phyloP scores from a whole-genome alignment of 2,888 invertebrate genomes.

The Ormyrus nitidulus region DNA sequence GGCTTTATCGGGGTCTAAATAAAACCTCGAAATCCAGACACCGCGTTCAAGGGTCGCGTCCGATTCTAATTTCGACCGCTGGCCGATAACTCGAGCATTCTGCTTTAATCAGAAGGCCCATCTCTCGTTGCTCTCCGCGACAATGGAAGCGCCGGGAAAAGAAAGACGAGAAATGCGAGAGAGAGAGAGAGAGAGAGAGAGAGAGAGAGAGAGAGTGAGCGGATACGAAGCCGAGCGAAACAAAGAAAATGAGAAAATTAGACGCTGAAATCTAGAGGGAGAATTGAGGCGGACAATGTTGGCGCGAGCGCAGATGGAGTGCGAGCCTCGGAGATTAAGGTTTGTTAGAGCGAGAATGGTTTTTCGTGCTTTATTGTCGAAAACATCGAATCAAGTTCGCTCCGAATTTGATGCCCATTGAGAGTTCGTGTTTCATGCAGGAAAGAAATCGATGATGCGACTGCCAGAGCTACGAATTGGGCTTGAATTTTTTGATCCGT shows the following conservation, averaged over 20 bases:
- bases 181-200: constrained; percentile 26
- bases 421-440: too few relatives aligned
- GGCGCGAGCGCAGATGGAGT: background rate
- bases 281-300: background rate
- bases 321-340: background rate
- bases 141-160: constrained; percentile 16
- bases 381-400: too few relatives aligned
- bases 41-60: background rate
- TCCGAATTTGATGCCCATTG: too few relatives aligned
- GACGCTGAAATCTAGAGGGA: constrained; percentile 40
- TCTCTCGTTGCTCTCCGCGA: constrained; percentile 17
- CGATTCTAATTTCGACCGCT: constrained; percentile 27
- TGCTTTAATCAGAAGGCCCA: constrained; percentile 39
- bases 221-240: constrained; percentile 39
- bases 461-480: too few relatives aligned
- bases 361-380: background rate
- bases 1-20: background rate
- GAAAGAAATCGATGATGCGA: too few relatives aligned
- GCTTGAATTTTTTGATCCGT: too few relatives aligned
- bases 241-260: constrained; percentile 47
- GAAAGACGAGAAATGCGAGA: constrained; percentile 1
- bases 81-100: constrained; percentile 33
- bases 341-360: background rate
- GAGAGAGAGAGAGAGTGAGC: constrained; percentile 20
- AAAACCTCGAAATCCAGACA: constrained; percentile 5